Conservation (phyloP, 2,888 invertebrate genomes). For the Corythucha ciliata region DNA sequence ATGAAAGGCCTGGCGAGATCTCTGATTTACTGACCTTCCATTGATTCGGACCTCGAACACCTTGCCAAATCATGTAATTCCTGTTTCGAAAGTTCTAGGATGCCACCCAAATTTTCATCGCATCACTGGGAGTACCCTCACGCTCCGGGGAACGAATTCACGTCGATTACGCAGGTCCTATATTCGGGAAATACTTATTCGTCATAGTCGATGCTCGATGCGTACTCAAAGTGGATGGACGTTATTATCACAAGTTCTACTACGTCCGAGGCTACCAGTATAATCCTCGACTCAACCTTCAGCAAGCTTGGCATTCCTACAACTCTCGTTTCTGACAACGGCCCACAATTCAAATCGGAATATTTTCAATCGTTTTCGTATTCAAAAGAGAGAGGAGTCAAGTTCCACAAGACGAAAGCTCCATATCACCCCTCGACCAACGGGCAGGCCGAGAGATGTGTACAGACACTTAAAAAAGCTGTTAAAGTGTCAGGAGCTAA, state of each 20-base stretch:
- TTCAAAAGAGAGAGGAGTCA: conserved; percentile 2
- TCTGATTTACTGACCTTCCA: conserved; percentile 19
- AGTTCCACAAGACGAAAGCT: conserved; percentile 17
- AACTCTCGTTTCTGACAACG: conserved; percentile 24
- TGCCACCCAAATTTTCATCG: not conserved
- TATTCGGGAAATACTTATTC: conserved; percentile 19
- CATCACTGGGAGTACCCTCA: conserved; percentile 18
- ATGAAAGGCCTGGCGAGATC: conserved; percentile 21
- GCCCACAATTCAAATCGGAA: conserved; percentile 12
- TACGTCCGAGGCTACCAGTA: conserved; percentile 10
- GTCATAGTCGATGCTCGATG: conserved; percentile 23
- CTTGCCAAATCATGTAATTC: conserved; percentile 1
- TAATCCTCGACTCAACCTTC: conserved; percentile 7
- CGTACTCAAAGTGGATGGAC: conserved; percentile 20
- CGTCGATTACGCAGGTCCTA: conserved; percentile 15
- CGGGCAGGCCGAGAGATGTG: conserved; percentile 19
- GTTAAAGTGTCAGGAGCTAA: conserved; percentile 6
- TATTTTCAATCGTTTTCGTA: conserved; percentile 15
- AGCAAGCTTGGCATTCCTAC: conserved; percentile 12
- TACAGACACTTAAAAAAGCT: conserved; percentile 22
- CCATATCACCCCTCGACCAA: conserved; percentile 25
- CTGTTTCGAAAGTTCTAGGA: conserved; percentile 2
- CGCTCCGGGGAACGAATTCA: conserved; percentile 13
- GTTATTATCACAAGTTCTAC: conserved; percentile 15
- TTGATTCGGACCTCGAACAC: conserved; percentile 9